Percentiles rank a stretch among this genome's conserved stretches.
These are phyloP conservation scores for Sebastolobus altivelis DNA, from an alignment of 2,797 vertebrate genomes.

Conservation along the genomic window DNA sequence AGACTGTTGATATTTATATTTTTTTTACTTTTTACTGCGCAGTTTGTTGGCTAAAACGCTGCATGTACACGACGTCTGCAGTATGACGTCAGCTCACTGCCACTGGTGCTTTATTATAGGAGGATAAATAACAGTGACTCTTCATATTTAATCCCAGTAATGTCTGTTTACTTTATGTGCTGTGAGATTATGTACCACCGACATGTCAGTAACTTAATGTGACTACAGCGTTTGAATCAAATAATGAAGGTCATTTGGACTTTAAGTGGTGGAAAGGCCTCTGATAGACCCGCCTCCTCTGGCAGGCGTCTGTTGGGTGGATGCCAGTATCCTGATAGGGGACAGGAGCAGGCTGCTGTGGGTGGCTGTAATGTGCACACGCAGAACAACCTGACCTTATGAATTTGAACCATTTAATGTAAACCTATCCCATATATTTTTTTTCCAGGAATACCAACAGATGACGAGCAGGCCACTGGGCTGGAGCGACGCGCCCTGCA, in stretches of 20 bases:
- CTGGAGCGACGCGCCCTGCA: conserved; percentile 82
- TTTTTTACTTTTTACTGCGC: neutral
- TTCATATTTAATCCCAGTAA: neutral
- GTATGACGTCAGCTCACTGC: neutral
- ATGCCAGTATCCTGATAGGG: conserved; percentile 63
- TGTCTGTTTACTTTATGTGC: neutral
- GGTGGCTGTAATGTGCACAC: neutral
- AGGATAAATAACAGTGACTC: neutral
- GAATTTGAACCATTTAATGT: neutral
- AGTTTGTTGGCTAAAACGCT: neutral
- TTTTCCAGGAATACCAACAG: conserved; percentile 84
- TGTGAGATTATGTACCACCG: neutral
- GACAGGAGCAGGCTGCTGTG: neutral
- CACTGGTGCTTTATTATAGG: neutral
- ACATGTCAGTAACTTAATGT: neutral
- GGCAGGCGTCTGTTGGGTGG: conserved; percentile 54
- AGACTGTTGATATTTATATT: neutral
- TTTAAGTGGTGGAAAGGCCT: conserved; percentile 51
- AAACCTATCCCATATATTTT: neutral
- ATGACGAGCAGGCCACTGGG: conserved; percentile 89
- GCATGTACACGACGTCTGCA: neutral
- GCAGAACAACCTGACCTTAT: neutral
- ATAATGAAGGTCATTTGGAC: conserved; percentile 81
- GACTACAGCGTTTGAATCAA: neutral
- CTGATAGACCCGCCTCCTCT: conserved; percentile 69